Conservation (phyloP, 2,888 invertebrate species). For the Meteorus cinctellus region DNA sequence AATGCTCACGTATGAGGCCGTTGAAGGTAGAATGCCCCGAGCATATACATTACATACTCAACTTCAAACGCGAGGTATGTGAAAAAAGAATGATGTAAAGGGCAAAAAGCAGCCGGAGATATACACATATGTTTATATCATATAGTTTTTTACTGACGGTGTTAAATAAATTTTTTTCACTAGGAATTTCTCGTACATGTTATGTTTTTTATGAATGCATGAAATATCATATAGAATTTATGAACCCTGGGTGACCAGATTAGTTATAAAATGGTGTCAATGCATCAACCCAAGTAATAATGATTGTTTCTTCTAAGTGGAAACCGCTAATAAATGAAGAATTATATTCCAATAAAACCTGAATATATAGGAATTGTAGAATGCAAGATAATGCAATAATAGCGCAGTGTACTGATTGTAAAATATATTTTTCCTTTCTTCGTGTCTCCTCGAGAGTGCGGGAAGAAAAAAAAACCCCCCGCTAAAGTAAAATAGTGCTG, state of each 20-base stretch:
- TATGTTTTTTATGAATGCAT: not conserved
- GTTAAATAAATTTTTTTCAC: not conserved
- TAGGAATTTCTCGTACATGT: not conserved
- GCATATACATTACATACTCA: constrained; percentile 32
- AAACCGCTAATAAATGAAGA: not conserved
- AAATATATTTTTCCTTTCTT: constrained; percentile 15
- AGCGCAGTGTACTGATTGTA: constrained; percentile 10
- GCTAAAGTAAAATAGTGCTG: too few relatives aligned
- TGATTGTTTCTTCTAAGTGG: not conserved
- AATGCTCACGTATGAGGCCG: constrained; percentile 3
- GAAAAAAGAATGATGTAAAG: constrained; percentile 1
- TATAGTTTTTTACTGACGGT: not conserved
- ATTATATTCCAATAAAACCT: not conserved
- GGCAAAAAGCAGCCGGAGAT: not conserved
- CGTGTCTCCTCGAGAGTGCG: not conserved
- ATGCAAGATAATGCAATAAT: constrained; percentile 27
- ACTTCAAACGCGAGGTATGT: not conserved
- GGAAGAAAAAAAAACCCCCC: not conserved
- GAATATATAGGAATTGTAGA: constrained; percentile 8
- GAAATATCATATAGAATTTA: not conserved
- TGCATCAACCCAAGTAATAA: not conserved
- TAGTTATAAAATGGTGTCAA: not conserved
- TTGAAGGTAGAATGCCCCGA: constrained; percentile 21
- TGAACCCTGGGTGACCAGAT: not conserved
- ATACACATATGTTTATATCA: not conserved